phyloP scores from a whole-genome alignment of 2,113 vertebrate genomes.

The Lepus timidus region DNA sequence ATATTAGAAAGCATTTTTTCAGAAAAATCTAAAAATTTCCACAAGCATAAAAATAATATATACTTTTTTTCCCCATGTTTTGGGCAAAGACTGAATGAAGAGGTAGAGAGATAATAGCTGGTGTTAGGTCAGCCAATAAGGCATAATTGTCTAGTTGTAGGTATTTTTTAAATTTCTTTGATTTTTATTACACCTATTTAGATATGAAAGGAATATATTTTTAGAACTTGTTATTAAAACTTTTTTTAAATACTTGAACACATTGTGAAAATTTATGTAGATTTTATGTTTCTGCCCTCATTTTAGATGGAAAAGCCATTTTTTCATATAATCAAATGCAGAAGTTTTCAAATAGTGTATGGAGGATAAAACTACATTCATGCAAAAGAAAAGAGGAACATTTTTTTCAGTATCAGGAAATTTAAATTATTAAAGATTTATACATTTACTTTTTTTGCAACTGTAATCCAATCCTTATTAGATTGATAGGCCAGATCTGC shows the following conservation, averaged over 20 bases:
- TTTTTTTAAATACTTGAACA: neutral
- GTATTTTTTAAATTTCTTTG: neutral
- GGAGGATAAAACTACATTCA: neutral
- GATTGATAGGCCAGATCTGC: neutral
- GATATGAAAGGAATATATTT: conserved; percentile 15
- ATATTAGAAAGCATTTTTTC: conserved; percentile 47
- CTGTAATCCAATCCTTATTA: neutral
- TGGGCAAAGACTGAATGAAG: neutral
- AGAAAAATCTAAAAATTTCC: conserved; percentile 44
- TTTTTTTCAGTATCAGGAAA: neutral
- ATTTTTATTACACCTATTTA: neutral
- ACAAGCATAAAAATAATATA: neutral
- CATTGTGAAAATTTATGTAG: conserved; percentile 16
- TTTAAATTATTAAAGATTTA: conserved; percentile 39
- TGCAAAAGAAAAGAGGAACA: neutral
- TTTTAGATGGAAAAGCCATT: conserved; percentile 10
- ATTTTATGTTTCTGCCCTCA: neutral
- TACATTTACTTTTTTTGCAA: neutral
- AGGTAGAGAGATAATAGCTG: neutral
- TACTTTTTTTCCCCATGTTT: conserved; percentile 29
- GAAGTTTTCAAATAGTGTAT: conserved; percentile 3
- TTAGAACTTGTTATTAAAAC: conserved; percentile 13
- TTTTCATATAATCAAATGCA: neutral
- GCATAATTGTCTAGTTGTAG: neutral
- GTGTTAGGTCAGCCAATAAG: neutral